A percentile compares a stretch with the other conserved stretches of the same genome.
These are phyloP conservation scores for Antigone vipio DNA, from an alignment of 2,113 vertebrate species.

Conservation along the genomic window DNA sequence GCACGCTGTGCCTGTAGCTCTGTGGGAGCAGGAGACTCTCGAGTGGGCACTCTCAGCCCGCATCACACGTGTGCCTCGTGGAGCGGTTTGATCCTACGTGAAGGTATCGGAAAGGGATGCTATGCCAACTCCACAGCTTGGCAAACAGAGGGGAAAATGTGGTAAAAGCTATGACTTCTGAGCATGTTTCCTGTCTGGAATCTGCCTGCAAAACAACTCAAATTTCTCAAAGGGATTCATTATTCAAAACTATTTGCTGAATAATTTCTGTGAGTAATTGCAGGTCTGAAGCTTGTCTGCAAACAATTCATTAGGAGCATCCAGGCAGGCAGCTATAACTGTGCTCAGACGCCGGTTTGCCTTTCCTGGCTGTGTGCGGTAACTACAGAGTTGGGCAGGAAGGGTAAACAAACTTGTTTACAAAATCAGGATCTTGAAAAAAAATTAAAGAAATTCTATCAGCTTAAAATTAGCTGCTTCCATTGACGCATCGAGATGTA, in stretches of 20 bases:
- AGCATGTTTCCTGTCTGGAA: slow-evolving; percentile 30
- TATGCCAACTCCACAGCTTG: not conserved
- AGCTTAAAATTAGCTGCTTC: not conserved
- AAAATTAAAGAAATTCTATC: not conserved
- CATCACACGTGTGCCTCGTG: fast-evolving
- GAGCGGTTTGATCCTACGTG: not conserved
- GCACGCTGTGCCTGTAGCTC: not conserved
- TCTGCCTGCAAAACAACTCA: slow-evolving; percentile 35
- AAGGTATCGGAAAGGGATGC: not conserved
- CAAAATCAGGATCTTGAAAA: not conserved
- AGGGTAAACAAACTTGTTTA: slow-evolving; percentile 20
- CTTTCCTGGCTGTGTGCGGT: not conserved
- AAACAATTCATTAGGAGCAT: slow-evolving; percentile 31
- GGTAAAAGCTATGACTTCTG: not conserved
- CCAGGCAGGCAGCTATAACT: not conserved
- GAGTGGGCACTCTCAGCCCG: not conserved
- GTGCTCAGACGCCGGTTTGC: not conserved
- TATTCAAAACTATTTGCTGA: slow-evolving; percentile 59
- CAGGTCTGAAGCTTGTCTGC: slow-evolving; percentile 44
- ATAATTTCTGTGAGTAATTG: slow-evolving; percentile 40
- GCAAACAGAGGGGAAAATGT: slow-evolving; percentile 13
- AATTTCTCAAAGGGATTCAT: slow-evolving; percentile 56
- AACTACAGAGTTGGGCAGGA: not conserved
- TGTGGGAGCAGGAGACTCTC: not conserved
- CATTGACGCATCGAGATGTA: not conserved